Evolutionary conservation across 2,888 invertebrate species (phyloP).

Genomic region (Cantharis rufa): DNA sequence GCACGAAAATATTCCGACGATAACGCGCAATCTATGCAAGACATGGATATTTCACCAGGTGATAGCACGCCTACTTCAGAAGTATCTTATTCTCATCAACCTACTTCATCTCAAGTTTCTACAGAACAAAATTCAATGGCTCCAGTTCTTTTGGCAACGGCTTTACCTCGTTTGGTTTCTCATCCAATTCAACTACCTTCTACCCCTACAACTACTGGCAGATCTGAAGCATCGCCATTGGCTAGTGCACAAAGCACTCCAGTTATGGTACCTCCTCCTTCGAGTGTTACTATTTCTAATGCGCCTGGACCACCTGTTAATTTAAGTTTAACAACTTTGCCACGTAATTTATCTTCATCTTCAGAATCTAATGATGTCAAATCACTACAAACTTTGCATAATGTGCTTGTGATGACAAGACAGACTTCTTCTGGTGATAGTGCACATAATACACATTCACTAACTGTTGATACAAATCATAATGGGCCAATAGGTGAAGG

Average conservation of each 20-base stretch:
- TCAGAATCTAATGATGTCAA: constrained; percentile 42
- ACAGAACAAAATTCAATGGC: constrained; percentile 48
- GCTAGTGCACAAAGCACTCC: constrained; percentile 42
- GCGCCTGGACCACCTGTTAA: constrained; percentile 55
- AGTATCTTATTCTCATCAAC: constrained; percentile 64
- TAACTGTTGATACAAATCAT: constrained; percentile 60
- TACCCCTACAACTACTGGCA: constrained; percentile 48
- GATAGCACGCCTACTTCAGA: constrained; percentile 87
- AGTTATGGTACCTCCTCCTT: constrained; percentile 48
- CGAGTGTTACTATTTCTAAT: constrained; percentile 56
- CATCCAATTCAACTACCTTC: constrained; percentile 55
- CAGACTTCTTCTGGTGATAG: constrained; percentile 41
- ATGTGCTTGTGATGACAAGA: constrained; percentile 34
- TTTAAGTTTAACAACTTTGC: constrained; percentile 57
- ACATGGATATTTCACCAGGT: constrained; percentile 94
- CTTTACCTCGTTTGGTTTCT: constrained; percentile 67
- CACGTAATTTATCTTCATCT: constrained; percentile 55
- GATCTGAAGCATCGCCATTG: constrained; percentile 45
- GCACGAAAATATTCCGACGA: constrained; percentile 46
- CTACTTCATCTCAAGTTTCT: constrained; percentile 35
- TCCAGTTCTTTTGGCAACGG: constrained; percentile 69
- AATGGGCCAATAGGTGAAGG: constrained; percentile 59
- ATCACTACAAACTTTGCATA: constrained; percentile 42
- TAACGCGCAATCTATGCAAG: constrained; percentile 60
- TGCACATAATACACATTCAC: constrained; percentile 51